Conservation (phyloP, 1,140 invertebrate genomes). For the Adoxophyes honmai region DNA sequence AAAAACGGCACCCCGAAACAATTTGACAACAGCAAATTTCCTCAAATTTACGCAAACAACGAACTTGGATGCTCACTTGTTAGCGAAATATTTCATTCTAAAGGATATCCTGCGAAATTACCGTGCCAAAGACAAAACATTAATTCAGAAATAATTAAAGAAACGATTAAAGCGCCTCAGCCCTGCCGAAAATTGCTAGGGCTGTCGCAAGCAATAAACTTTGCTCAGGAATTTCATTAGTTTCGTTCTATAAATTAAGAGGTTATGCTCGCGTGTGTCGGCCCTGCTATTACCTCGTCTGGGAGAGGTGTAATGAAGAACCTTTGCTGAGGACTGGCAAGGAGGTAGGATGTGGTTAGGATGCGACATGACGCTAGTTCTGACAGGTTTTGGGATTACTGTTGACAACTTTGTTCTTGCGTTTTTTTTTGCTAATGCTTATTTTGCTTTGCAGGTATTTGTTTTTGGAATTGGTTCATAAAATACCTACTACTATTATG, state of each 20-base stretch:
- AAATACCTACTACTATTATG: no score
- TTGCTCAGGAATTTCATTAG: constrained; percentile 74
- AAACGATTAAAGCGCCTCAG: constrained; percentile 58
- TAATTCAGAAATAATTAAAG: constrained; percentile 72
- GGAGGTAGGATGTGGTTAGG: constrained; percentile 40
- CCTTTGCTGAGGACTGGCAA: constrained; percentile 38
- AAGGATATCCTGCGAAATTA: constrained; percentile 5
- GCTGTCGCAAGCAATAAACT: constrained; percentile 69
- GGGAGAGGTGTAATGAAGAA: constrained; percentile 63
- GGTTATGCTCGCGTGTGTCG: constrained; percentile 73
- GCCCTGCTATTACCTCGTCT: constrained; percentile 72
- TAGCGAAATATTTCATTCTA: constrained; percentile 8
- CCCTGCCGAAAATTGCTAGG: constrained; percentile 67
- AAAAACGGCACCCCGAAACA: no score
- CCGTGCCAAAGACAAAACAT: constrained; percentile 32
- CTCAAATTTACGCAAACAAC: background rate
- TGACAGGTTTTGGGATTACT: no score
- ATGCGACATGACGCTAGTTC: no score
- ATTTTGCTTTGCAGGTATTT: no score
- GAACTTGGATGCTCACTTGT: background rate
- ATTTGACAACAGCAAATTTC: constrained; percentile 4
- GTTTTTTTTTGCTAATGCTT: no score
- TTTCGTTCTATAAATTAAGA: constrained; percentile 77
- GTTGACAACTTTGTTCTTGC: no score
- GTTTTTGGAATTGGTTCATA: no score